These are phyloP conservation scores for Stercorarius parasiticus DNA, from an alignment of 2,113 vertebrate species.

Conservation along the genomic window DNA sequence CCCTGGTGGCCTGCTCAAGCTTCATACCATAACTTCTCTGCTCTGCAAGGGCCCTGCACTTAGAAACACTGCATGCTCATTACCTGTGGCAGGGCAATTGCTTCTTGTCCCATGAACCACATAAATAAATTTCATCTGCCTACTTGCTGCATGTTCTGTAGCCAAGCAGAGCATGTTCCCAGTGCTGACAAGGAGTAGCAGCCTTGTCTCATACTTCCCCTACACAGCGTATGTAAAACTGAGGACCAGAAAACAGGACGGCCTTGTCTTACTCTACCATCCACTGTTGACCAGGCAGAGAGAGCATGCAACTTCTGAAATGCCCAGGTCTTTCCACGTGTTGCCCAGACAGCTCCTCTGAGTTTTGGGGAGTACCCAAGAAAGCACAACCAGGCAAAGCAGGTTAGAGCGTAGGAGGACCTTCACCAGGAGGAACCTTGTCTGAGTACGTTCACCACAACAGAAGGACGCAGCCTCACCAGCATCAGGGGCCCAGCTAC, in stretches of 20 bases:
- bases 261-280: not conserved
- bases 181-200: slow-evolving; percentile 2
- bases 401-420: not conserved
- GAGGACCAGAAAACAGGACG: not conserved
- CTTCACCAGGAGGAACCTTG: not conserved
- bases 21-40: not conserved
- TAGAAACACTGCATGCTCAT: accelerated
- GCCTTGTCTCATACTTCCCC: not conserved
- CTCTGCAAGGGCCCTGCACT: not conserved
- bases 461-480: not conserved
- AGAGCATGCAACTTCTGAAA: not conserved
- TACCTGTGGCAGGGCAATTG: not conserved
- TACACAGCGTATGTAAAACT: not conserved
- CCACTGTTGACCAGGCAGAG: not conserved
- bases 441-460: not conserved
- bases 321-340: not conserved
- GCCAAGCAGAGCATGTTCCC: not conserved
- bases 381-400: not conserved
- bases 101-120: not conserved
- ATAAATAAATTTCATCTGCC: not conserved
- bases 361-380: not conserved
- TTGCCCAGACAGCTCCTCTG: not conserved
- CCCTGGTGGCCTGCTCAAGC: not conserved
- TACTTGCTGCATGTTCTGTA: not conserved
- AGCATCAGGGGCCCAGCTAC: not conserved